phyloP scores from a whole-genome alignment of 2,888 invertebrate species.

The Protophormia terraenovae region DNA sequence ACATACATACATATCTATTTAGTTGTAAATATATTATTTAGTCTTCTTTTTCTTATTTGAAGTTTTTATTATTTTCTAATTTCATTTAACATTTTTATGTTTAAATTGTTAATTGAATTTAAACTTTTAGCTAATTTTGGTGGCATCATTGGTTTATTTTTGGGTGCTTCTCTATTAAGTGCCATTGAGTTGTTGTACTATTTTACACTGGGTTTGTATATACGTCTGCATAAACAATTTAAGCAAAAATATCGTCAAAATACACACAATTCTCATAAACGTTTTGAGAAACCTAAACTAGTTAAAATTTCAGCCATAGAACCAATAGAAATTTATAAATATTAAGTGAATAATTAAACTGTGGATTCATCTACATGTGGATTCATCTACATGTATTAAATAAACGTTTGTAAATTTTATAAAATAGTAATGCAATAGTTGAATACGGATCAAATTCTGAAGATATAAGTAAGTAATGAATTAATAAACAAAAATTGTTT shows the following conservation, averaged over 20 bases:
- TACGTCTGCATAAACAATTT: slow-evolving; percentile 68
- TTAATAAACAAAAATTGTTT: no score
- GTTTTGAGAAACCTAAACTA: neutral
- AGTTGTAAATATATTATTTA: neutral
- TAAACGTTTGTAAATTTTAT: no score
- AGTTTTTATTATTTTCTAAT: neutral
- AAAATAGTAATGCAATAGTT: no score
- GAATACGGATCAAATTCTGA: no score
- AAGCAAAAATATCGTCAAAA: neutral
- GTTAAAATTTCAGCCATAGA: slow-evolving; percentile 10
- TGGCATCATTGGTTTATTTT: slow-evolving; percentile 82
- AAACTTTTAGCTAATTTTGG: slow-evolving; percentile 80
- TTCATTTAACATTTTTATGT: neutral
- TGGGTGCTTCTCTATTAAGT: slow-evolving; percentile 82
- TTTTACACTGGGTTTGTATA: slow-evolving; percentile 75
- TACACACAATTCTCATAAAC: neutral
- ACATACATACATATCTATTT: neutral
- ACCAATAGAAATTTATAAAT: neutral
- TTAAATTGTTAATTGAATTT: neutral
- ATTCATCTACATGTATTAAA: neutral
- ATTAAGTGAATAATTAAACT: neutral
- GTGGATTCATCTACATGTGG: neutral
- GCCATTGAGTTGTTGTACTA: slow-evolving; percentile 81
- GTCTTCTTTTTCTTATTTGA: neutral
- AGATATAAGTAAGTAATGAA: no score